phyloP scores from a whole-genome alignment of 2,113 vertebrate species.

The Myotis lucifugus region DNA sequence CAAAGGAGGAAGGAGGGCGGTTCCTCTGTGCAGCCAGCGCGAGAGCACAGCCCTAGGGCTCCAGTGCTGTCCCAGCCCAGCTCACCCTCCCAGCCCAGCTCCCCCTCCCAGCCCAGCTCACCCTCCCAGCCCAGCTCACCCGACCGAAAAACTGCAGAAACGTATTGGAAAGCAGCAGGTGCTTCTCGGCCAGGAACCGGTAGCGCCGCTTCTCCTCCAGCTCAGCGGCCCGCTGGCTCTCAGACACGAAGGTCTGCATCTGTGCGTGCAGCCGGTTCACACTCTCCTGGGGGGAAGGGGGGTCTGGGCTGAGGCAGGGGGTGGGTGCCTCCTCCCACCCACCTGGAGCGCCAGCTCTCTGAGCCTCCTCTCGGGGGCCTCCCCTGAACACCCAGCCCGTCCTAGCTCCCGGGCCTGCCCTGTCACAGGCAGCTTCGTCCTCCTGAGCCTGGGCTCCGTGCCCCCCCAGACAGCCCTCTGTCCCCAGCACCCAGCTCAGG shows the following conservation, averaged over 20 bases:
- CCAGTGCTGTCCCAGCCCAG: fast-evolving
- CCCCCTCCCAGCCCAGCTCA: too few species aligned
- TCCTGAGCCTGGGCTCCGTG: not conserved
- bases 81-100: too few species aligned
- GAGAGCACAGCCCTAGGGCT: not conserved
- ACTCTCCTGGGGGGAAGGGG: slow-evolving; percentile 79
- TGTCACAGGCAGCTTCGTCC: not conserved
- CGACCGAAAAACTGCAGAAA: slow-evolving; percentile 87
- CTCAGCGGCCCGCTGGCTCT: slow-evolving; percentile 90
- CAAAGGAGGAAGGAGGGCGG: not conserved
- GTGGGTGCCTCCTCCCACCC: not conserved
- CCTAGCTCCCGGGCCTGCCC: not conserved
- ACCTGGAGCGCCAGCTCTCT: fast-evolving
- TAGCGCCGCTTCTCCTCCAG: slow-evolving; percentile 95
- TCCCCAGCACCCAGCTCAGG: not conserved
- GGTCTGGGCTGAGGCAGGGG: not conserved
- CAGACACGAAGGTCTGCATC: slow-evolving; percentile 89
- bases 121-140: slow-evolving; percentile 67
- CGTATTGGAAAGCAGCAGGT: slow-evolving; percentile 87
- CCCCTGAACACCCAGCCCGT: not conserved
- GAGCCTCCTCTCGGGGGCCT: not conserved
- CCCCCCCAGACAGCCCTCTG: not conserved
- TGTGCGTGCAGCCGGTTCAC: slow-evolving; percentile 86
- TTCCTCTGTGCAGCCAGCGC: fast-evolving
- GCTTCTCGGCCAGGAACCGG: slow-evolving; percentile 96